Evolutionary conservation across 2,113 vertebrate species (phyloP).

Genomic region (Maylandia zebra): DNA sequence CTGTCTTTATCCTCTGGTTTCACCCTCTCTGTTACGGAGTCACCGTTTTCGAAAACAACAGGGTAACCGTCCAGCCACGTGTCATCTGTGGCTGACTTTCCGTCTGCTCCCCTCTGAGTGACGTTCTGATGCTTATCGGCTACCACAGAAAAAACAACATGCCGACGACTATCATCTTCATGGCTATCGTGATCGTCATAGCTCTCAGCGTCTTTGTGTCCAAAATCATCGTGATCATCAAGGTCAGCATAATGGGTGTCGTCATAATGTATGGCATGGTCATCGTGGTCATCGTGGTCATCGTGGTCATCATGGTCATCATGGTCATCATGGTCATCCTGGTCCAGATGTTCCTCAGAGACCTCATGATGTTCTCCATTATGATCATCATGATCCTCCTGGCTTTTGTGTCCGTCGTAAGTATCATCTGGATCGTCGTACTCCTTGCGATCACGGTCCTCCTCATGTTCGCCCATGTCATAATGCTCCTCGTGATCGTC

Average conservation of each 20-base stretch:
- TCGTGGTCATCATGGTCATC: background rate
- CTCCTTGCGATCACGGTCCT: constrained; percentile 16
- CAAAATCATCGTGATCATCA: background rate
- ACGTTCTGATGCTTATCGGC: constrained; percentile 48
- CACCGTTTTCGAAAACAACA: constrained; percentile 63
- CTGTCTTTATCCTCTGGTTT: background rate
- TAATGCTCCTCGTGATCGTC: constrained; percentile 47
- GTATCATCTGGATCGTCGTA: constrained; percentile 6
- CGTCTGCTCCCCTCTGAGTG: constrained; percentile 43
- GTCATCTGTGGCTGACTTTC: constrained; percentile 69
- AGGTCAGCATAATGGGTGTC: background rate
- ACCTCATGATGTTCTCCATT: background rate
- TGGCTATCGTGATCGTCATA: constrained; percentile 12
- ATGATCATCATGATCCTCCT: background rate
- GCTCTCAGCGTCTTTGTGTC: background rate
- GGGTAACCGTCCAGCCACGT: constrained; percentile 91
- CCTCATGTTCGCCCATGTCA: constrained; percentile 60
- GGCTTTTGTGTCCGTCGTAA: constrained; percentile 21
- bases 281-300: background rate
- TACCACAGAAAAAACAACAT: constrained; percentile 35
- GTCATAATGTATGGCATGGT: background rate
- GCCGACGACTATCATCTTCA: constrained; percentile 11
- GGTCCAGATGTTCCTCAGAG: constrained; percentile 15
- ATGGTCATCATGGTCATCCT: background rate
- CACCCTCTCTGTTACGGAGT: constrained; percentile 57